A percentile compares a stretch with the other conserved stretches of the same genome.
phyloP scores from a whole-genome alignment of 2,113 vertebrate species.

The Tonatia bakeri region DNA sequence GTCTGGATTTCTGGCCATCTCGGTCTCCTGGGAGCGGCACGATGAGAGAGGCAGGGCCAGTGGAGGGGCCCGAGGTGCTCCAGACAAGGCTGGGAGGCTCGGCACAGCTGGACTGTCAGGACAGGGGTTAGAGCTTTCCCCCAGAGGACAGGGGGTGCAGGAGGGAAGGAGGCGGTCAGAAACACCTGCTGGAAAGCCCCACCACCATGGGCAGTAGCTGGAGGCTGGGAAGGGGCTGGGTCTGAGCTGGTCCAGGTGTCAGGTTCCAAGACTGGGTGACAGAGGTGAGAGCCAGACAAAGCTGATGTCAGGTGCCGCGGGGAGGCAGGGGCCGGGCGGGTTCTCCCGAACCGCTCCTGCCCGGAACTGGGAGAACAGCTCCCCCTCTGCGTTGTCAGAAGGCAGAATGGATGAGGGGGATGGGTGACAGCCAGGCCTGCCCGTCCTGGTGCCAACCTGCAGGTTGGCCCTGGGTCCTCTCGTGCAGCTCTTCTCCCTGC shows the following conservation, averaged over 20 bases:
- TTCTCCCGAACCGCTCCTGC: background rate
- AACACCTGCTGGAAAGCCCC: no score
- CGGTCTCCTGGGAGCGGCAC: background rate
- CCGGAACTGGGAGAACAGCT: background rate
- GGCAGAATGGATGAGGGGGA: background rate
- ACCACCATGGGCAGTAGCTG: background rate
- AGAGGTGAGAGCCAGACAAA: background rate
- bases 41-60: background rate
- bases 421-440: background rate
- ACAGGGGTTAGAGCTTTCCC: background rate
- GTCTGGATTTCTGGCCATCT: background rate
- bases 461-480: background rate
- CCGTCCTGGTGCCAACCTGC: background rate
- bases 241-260: background rate
- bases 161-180: background rate
- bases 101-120: background rate
- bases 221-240: background rate
- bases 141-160: background rate
- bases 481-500: background rate
- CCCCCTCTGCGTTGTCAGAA: background rate
- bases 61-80: background rate
- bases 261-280: background rate
- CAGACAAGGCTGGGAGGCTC: background rate
- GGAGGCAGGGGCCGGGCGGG: background rate
- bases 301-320: background rate